Percentiles rank a stretch among this genome's conserved stretches.
Evolutionary conservation across 2,797 vertebrate genomes (phyloP).

Genomic region (Chiropotes sagulatus): DNA sequence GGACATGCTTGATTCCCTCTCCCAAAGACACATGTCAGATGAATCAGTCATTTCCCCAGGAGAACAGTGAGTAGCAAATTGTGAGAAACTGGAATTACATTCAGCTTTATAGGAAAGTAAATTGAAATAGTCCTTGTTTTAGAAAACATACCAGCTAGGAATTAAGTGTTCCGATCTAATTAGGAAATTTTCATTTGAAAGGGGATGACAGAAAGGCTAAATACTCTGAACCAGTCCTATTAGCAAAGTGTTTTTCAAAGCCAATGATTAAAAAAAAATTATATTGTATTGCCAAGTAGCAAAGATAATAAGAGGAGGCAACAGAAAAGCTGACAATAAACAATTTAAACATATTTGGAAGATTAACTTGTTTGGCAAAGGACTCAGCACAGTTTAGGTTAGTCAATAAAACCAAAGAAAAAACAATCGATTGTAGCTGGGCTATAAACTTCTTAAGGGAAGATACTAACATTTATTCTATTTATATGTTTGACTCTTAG

Average conservation of each 20-base stretch:
- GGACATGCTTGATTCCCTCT: background rate
- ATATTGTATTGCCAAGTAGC: background rate
- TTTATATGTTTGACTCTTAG: background rate
- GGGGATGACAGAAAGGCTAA: background rate
- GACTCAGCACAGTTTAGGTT: background rate
- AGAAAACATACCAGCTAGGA: background rate
- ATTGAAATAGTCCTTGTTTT: background rate
- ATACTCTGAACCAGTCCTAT: background rate
- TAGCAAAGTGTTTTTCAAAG: constrained; percentile 27
- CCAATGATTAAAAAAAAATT: background rate
- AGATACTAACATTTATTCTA: background rate
- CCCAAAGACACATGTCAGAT: background rate
- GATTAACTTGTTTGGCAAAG: background rate
- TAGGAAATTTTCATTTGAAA: background rate
- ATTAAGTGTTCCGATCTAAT: background rate
- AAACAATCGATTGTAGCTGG: background rate
- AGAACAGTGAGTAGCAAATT: background rate
- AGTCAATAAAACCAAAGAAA: background rate
- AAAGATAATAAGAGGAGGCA: background rate
- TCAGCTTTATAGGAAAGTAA: background rate
- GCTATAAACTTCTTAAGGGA: background rate
- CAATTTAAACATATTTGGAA: background rate
- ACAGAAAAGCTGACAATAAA: background rate
- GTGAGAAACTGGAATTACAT: constrained; percentile 4
- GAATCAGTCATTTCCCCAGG: background rate